Evolutionary conservation across 2,113 vertebrate genomes (phyloP), one percentile per base, ranked within the genome.

Genomic region (Ammodytes marinus): DNA sequence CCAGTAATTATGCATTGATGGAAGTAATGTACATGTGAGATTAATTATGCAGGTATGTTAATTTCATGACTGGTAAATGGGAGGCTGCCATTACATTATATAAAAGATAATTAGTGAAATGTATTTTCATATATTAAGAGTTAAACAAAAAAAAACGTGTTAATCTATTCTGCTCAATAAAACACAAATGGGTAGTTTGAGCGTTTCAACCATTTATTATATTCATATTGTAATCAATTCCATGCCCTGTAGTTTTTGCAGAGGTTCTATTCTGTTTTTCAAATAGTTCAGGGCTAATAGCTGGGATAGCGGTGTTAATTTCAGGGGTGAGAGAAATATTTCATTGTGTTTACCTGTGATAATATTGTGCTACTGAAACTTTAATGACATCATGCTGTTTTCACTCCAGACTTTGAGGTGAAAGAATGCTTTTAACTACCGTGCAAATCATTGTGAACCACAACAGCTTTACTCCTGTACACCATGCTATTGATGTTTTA

Each of bases 1-100:
- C 52, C 27, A 0, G 53, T 86, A 55, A 88, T 85, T 73, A 85
- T 61, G 39, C 54, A 72, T 10, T 59, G 50, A 84, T 57, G 57
- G 12, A 69, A 84, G 63, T 46, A 27, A 77, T 64, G 73, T 84
- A 42, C 47, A 61, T 79, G 77, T 78, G 43, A 78, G 35, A 78
- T 75, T 13, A 83, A 73, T 65, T 57, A 70, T 79, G 69, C n/a
- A 19, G 45, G 70, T 49, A 65, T 59, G 53, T 45, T 45, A 42
- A 57, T 39, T 77, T 59, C 10, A 43, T 65, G 17, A 59, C 5
- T 27, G 69, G 15, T 65, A 52, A 77, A 77, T 47, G 59, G 50
- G 40, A 50, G 50, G 14, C 27, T 60, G 74, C 35, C 40, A 40
- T 74, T 59, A n/a, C 8, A 65, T 46, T 68, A 57, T 43, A 59